These are phyloP conservation scores for Cyanoramphus novaezelandiae DNA, from an alignment of 2,113 vertebrate species.

Conservation along the genomic window DNA sequence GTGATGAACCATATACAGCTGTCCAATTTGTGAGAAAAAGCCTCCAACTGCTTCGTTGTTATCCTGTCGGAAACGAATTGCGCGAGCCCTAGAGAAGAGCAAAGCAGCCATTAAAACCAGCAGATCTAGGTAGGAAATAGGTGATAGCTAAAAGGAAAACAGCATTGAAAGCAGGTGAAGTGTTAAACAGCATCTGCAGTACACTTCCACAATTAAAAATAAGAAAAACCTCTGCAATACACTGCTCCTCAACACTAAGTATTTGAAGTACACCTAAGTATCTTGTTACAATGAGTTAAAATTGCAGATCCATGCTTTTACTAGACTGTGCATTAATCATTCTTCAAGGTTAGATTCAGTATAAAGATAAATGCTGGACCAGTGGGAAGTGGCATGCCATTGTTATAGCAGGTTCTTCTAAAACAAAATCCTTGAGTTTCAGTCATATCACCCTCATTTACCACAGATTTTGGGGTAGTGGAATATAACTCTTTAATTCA, in stretches of 20 bases:
- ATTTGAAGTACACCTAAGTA: background rate
- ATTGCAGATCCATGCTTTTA: background rate
- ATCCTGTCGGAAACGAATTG: constrained; percentile 92
- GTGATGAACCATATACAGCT: constrained; percentile 95
- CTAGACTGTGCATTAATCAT: background rate
- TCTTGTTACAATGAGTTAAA: background rate
- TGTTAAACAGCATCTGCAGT: background rate
- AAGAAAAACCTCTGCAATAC: background rate
- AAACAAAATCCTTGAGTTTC: background rate
- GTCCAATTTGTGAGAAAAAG: constrained; percentile 98
- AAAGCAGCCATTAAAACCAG: background rate
- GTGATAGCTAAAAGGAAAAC: background rate
- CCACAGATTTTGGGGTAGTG: background rate
- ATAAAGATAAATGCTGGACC: background rate
- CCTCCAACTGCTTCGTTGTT: constrained; percentile 90
- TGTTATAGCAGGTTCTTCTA: background rate
- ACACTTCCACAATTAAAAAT: background rate
- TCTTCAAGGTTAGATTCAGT: background rate
- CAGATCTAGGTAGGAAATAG: background rate
- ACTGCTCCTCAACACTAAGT: background rate
- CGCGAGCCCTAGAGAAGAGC: constrained; percentile 85
- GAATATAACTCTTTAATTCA: background rate
- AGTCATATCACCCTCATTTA: background rate
- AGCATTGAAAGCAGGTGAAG: background rate
- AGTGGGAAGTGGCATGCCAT: background rate